A percentile compares a stretch with the other conserved stretches of the same genome.
Conservation (phyloP, 2,113 vertebrate genomes). For the Nothobranchius furzeri region DNA sequence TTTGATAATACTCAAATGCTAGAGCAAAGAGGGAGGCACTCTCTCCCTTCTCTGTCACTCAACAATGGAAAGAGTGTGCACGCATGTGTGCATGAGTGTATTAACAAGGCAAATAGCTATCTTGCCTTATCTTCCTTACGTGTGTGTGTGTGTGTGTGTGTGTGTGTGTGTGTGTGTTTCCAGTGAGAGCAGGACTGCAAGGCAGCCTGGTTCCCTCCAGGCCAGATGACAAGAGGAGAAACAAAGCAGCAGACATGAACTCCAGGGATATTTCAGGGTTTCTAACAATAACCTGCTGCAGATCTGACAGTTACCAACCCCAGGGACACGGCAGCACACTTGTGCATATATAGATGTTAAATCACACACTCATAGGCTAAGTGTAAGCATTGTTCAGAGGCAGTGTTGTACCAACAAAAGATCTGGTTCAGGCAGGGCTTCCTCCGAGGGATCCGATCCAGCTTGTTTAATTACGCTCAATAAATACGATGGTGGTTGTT, state of each 20-base stretch:
- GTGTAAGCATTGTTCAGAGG: neutral
- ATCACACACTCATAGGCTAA: neutral
- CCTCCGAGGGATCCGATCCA: slow-evolving; percentile 4
- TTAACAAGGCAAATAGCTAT: slow-evolving; percentile 68
- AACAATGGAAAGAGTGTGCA: slow-evolving; percentile 13
- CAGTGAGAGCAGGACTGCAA: slow-evolving; percentile 52
- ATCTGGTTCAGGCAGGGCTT: neutral
- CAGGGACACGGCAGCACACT: slow-evolving; percentile 3
- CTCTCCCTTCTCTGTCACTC: slow-evolving; percentile 51
- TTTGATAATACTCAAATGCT: slow-evolving; percentile 51
- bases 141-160: neutral
- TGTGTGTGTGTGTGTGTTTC: neutral
- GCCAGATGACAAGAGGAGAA: slow-evolving; percentile 37
- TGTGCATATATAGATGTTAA: slow-evolving; percentile 6
- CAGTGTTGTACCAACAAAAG: neutral
- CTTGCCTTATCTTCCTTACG: slow-evolving; percentile 51
- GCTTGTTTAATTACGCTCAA: neutral
- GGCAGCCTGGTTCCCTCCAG: slow-evolving; percentile 34
- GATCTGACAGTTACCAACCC: slow-evolving; percentile 19
- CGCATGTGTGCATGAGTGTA: slow-evolving; percentile 22
- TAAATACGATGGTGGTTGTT: slow-evolving; percentile 1
- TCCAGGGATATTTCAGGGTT: slow-evolving; percentile 28
- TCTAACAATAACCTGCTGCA: slow-evolving; percentile 48
- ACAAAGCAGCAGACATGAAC: slow-evolving; percentile 38
- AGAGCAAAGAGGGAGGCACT: slow-evolving; percentile 39